Conservation (phyloP, 2,888 invertebrate species). For the Lampropteryx suffumata region DNA sequence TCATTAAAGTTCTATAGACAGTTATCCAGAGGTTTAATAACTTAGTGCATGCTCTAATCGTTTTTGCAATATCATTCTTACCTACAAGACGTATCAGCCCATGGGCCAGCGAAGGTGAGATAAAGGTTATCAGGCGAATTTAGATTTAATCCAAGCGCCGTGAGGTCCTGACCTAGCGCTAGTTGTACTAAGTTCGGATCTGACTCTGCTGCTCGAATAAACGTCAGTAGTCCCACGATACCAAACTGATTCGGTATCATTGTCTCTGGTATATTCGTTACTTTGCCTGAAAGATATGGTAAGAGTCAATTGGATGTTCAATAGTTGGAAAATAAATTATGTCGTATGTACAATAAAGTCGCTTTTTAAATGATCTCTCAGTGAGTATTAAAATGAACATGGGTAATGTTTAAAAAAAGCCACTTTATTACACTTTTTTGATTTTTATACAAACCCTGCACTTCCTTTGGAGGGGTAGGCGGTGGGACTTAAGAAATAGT, state of each 20-base stretch:
- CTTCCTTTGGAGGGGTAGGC: slow-evolving; percentile 50
- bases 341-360: slow-evolving; percentile 40
- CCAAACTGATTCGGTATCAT: slow-evolving; percentile 99
- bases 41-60: too few species aligned
- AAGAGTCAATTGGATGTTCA: slow-evolving; percentile 21
- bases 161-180: slow-evolving; percentile 98
- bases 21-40: too few species aligned
- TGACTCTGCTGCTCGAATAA: slow-evolving; percentile 98
- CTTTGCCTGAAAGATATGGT: slow-evolving; percentile 87
- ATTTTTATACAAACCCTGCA: slow-evolving; percentile 68
- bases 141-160: slow-evolving; percentile 98
- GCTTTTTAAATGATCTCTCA: slow-evolving; percentile 24
- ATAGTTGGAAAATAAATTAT: slow-evolving; percentile 2
- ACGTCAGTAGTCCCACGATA: slow-evolving; percentile 98
- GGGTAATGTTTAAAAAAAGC: slow-evolving; percentile 25
- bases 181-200: slow-evolving; percentile 98
- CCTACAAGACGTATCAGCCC: slow-evolving; percentile 98
- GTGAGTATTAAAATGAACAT: slow-evolving; percentile 1
- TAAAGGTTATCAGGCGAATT: slow-evolving; percentile 99
- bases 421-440: slow-evolving; percentile 45
- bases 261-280: slow-evolving; percentile 98
- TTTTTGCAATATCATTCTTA: slow-evolving; percentile 39
- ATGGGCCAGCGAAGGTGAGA: slow-evolving; percentile 99
- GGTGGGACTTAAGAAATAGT: slow-evolving; percentile 33
- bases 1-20: too few species aligned